These are phyloP conservation scores for Temnothorax ravouxi DNA, from an alignment of 2,888 invertebrate genomes.

Conservation along the genomic window DNA sequence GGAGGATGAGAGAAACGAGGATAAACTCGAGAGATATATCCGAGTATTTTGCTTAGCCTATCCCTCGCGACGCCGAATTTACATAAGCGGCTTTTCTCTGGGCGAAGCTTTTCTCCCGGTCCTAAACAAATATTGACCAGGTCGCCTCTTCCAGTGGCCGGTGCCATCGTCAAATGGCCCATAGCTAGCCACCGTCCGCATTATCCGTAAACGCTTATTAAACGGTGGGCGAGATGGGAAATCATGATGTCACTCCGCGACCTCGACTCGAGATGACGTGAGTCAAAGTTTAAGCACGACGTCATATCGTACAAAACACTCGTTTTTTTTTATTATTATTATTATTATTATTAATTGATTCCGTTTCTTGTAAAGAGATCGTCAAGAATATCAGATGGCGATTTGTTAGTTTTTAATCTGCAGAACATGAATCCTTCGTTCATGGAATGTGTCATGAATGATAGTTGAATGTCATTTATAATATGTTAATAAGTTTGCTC, in stretches of 20 bases:
- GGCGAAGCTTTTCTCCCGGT: conserved; percentile 72
- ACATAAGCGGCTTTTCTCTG: conserved; percentile 79
- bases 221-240: conserved; percentile 50
- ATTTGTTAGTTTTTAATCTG: conserved; percentile 24
- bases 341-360: conserved; percentile 30
- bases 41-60: conserved; percentile 64
- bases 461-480: neutral
- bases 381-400: conserved; percentile 10
- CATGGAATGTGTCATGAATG: neutral
- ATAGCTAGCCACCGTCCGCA: conserved; percentile 61
- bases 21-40: conserved; percentile 67
- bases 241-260: conserved; percentile 52
- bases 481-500: neutral
- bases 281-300: conserved; percentile 44
- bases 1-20: conserved; percentile 39
- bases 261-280: conserved; percentile 2
- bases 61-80: conserved; percentile 75
- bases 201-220: conserved; percentile 66
- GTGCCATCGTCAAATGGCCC: conserved; percentile 67
- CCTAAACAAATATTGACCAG: conserved; percentile 81
- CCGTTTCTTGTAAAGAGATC: no score
- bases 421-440: neutral
- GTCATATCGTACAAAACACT: conserved; percentile 4
- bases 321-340: neutral
- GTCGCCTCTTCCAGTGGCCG: conserved; percentile 57